Evolutionary conservation across 2,888 invertebrate genomes (phyloP).

Genomic region (Dolichomitus sp.): DNA sequence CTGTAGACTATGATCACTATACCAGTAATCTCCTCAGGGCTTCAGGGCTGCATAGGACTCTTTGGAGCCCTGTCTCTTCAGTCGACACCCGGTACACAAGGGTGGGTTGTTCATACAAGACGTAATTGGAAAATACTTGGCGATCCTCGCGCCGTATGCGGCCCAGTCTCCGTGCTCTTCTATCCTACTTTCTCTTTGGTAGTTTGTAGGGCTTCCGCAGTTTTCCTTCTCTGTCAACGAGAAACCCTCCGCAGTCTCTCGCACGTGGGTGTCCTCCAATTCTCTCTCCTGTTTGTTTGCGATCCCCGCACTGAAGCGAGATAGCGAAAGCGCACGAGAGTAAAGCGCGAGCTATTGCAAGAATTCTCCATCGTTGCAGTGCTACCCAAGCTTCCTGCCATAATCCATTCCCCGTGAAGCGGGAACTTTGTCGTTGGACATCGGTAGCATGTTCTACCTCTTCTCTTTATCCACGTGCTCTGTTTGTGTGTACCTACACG

Average conservation of each 20-base stretch:
- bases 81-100: constrained; percentile 61
- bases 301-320: constrained; percentile 49
- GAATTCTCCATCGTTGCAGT: constrained; percentile 53
- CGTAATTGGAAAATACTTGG: constrained; percentile 85
- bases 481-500: neutral
- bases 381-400: constrained; percentile 36
- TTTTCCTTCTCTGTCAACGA: constrained; percentile 33
- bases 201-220: constrained; percentile 35
- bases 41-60: neutral
- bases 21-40: neutral
- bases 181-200: constrained; percentile 35
- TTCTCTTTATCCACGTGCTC: neutral
- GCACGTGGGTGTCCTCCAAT: constrained; percentile 45
- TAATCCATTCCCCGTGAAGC: constrained; percentile 51
- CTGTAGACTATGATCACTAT: neutral
- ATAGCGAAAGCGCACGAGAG: constrained; percentile 40
- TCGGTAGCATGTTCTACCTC: constrained; percentile 41
- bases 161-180: constrained; percentile 31
- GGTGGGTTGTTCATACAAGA: constrained; percentile 82
- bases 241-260: neutral
- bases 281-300: constrained; percentile 66
- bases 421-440: constrained; percentile 56
- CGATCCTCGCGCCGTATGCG: constrained; percentile 74
- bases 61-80: neutral
- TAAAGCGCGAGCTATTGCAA: constrained; percentile 67